Evolutionary conservation across 1,140 invertebrate species (phyloP), one percentile per base, ranked within the genome.

Genomic region (Ostrea denselamellosa): DNA sequence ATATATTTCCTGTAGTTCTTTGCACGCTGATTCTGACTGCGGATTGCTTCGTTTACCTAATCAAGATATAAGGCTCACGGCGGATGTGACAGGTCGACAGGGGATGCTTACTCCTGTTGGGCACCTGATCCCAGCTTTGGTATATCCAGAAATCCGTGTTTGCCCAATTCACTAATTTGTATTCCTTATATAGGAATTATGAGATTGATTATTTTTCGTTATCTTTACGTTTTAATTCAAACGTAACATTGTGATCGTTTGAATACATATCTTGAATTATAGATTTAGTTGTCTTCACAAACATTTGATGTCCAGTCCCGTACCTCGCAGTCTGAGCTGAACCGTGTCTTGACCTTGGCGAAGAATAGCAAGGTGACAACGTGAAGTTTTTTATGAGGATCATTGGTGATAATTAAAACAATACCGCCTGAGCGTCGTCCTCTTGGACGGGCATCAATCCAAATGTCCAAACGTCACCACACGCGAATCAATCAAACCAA

Each of bases 361-460:
- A 22, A 25, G 25, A 34, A 25, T 34, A 25, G 28, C 68, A 77
- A 34, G 68, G 28, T 28, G 68, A 77, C 68, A 25, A 14, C 28
- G 25, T 28, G 14, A 77, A 17, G 25, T 77, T 22, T 25, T 77
- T 77, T 77, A 77, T 14, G 68, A 77, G 68, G 68, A 22, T 77
- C 14, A 25, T 77, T 25, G 68, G 22, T 77, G 28, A 77, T 77
- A 77, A 77, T 1, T 77, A 77, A 77, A 77, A 34, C 28, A 77
- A 34, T 77, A 25, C 68, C 68, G 68, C 8, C 68, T 28, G 22
- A 77, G 25, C 25, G 68, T 77, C 68, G 68, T 77, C 68, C 68
- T 14, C 12, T 28, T 14, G 68, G 68, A 77, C 68, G 68, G 68
- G 68, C 9, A 9, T 10, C 68, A 19, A 77, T 34, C 28, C 14